Percentiles rank a stretch among this genome's conserved stretches.
These are phyloP conservation scores for Agrochola lychnidis DNA, from an alignment of 2,888 invertebrate species.

Conservation along the genomic window DNA sequence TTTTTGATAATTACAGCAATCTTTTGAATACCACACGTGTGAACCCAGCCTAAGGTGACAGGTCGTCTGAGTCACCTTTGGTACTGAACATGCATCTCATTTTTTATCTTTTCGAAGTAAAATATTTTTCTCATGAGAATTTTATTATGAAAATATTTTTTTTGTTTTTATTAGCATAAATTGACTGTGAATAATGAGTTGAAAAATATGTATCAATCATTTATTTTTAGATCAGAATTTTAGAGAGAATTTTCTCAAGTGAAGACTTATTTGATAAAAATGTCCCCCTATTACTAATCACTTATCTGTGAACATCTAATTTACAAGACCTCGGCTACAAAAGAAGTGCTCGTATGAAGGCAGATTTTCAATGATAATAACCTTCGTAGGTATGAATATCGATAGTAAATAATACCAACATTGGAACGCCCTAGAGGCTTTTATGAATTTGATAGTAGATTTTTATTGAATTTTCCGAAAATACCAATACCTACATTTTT, in stretches of 20 bases:
- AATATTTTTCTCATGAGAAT: constrained; percentile 23
- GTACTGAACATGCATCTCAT: constrained; percentile 44
- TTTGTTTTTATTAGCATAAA: constrained; percentile 55
- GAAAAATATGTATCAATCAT: constrained; percentile 12
- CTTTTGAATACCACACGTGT: constrained; percentile 21
- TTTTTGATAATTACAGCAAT: constrained; percentile 37
- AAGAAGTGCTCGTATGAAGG: background rate
- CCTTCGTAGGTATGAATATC: background rate
- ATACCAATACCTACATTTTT: background rate
- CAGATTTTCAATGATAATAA: constrained; percentile 23
- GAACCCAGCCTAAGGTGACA: constrained; percentile 8
- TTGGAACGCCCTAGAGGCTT: constrained; percentile 2
- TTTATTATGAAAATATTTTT: constrained; percentile 21
- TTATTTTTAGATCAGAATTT: background rate
- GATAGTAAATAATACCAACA: constrained; percentile 20
- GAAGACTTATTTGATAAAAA: constrained; percentile 13
- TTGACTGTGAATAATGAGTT: constrained; percentile 25
- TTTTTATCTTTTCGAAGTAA: constrained; percentile 29
- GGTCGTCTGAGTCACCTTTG: constrained; percentile 57
- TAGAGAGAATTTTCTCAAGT: background rate
- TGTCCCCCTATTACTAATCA: background rate
- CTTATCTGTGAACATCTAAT: background rate
- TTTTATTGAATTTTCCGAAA: constrained; percentile 9
- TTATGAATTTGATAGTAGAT: constrained; percentile 1
- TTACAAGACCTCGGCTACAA: constrained; percentile 9